These are phyloP conservation scores for Trichomalopsis sarcophagae DNA, from an alignment of 1,140 invertebrate genomes.

Conservation along the genomic window DNA sequence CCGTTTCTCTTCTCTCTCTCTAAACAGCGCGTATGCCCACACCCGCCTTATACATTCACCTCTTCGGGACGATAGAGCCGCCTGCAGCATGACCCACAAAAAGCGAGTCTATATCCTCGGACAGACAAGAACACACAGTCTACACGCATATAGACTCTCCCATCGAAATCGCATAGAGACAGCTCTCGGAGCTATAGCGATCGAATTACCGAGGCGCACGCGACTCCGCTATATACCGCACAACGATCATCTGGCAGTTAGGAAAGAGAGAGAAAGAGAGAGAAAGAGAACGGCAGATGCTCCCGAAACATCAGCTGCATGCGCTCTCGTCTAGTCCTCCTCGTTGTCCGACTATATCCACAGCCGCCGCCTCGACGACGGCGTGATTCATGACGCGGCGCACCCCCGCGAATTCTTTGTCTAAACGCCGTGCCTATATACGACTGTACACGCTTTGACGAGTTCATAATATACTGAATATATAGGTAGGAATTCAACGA, in stretches of 20 bases:
- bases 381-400: slow-evolving; percentile 11
- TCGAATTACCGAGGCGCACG: slow-evolving; percentile 5
- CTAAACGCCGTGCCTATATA: too few species aligned
- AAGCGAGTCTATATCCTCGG: background rate
- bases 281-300: slow-evolving; percentile 40
- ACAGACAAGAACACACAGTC: background rate
- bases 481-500: background rate
- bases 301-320: slow-evolving; percentile 39
- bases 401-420: background rate
- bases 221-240: background rate
- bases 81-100: background rate
- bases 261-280: too few species aligned
- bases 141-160: background rate
- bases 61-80: background rate
- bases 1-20: background rate
- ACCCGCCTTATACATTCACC: background rate
- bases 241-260: slow-evolving; percentile 50
- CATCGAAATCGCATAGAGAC: background rate
- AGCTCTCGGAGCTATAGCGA: background rate
- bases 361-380: background rate
- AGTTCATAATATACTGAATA: too few species aligned
- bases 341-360: slow-evolving; percentile 18
- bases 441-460: too few species aligned
- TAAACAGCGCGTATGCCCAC: background rate
- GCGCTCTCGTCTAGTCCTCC: background rate